These are phyloP conservation scores for Theocolax elegans DNA, from an alignment of 1,140 invertebrate genomes.

Conservation along the genomic window DNA sequence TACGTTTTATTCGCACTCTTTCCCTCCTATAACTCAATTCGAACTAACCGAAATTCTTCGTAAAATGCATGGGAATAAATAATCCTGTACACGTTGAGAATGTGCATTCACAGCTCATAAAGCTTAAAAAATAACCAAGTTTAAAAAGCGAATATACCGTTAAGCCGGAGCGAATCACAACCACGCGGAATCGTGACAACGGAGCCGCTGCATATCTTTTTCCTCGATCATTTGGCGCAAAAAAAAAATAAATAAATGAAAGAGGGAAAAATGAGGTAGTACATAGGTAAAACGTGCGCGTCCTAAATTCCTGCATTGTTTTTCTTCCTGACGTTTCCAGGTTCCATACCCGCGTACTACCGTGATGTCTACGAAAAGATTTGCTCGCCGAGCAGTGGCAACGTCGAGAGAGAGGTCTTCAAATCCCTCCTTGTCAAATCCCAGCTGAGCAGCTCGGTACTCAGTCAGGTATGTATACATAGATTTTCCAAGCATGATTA, in stretches of 20 bases:
- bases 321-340: slow-evolving; percentile 61
- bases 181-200: neutral
- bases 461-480: slow-evolving; percentile 68
- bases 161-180: too few relatives aligned
- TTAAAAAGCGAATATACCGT: too few relatives aligned
- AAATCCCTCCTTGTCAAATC: slow-evolving; percentile 73
- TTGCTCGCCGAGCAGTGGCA: slow-evolving; percentile 72
- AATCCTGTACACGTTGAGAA: too few relatives aligned
- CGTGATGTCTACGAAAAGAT: slow-evolving; percentile 73
- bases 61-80: too few relatives aligned
- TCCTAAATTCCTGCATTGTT: slow-evolving; percentile 11
- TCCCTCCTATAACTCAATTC: too few relatives aligned
- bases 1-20: too few relatives aligned
- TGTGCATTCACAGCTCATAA: too few relatives aligned
- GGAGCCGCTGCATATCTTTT: neutral
- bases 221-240: neutral
- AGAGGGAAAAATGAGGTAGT: too few relatives aligned
- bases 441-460: slow-evolving; percentile 70
- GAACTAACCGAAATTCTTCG: too few relatives aligned
- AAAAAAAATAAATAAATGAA: too few relatives aligned
- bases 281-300: neutral
- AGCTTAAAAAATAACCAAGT: too few relatives aligned
- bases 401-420: slow-evolving; percentile 74
- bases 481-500: too few relatives aligned
- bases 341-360: slow-evolving; percentile 73